These are phyloP conservation scores for Hirundichthys speculiger DNA, from an alignment of 2,113 vertebrate genomes.

Conservation along the genomic window DNA sequence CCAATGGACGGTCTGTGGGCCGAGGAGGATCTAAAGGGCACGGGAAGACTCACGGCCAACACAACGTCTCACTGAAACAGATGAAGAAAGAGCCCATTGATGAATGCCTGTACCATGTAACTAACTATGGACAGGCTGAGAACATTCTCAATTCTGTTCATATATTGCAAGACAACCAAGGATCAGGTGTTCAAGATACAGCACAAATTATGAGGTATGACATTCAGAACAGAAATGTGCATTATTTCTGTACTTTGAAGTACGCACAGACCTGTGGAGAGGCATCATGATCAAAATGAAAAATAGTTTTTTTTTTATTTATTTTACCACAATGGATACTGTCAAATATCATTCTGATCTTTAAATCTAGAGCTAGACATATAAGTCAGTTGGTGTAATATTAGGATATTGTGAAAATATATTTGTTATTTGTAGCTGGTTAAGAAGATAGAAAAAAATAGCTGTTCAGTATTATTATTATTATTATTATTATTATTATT, in stretches of 20 bases:
- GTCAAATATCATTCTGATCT: too few species aligned
- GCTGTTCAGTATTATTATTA: too few species aligned
- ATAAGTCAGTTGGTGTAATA: too few species aligned
- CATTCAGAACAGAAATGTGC: neutral
- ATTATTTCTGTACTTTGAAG: neutral
- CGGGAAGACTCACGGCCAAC: conserved; percentile 57
- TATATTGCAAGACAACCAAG: conserved; percentile 76
- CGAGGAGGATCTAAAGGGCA: conserved; percentile 70
- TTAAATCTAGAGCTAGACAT: too few species aligned
- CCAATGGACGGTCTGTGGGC: conserved; percentile 62
- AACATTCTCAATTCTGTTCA: conserved; percentile 77
- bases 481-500: too few species aligned
- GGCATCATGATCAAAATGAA: too few species aligned
- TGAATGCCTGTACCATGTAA: conserved; percentile 63
- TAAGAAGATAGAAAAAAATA: too few species aligned
- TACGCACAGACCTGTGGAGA: too few species aligned
- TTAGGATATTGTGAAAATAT: too few species aligned
- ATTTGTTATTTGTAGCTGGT: too few species aligned
- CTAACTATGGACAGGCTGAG: conserved; percentile 56
- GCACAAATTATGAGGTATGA: conserved; percentile 76
- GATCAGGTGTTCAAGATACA: conserved; percentile 59
- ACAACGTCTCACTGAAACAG: conserved; percentile 55
- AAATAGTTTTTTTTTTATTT: too few species aligned
- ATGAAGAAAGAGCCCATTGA: conserved; percentile 73
- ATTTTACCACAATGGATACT: too few species aligned